Percentiles rank a stretch among this genome's conserved stretches.
Evolutionary conservation across 30 jellyfish, hydroid and myxozoan species (phyloP).

Genomic region (Aurelia sp.): DNA sequence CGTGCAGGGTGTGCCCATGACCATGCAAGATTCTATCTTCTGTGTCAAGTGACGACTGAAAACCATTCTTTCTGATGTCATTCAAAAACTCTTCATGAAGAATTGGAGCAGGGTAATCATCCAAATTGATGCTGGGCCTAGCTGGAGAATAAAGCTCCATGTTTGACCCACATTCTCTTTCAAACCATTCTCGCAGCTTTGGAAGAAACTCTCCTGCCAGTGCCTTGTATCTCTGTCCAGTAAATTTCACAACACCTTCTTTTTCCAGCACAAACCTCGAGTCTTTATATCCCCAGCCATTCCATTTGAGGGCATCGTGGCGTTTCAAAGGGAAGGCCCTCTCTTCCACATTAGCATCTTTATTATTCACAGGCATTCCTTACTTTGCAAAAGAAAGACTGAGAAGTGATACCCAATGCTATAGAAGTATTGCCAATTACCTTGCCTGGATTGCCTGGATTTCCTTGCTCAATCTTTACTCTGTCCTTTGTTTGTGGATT

Average conservation of each 20-base stretch:
- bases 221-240: conserved; percentile 88
- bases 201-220: conserved; percentile 90
- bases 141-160: conserved; percentile 75
- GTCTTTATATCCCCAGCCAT: conserved; percentile 98
- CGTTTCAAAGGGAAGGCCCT: conserved; percentile 92
- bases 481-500: too few species aligned
- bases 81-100: conserved; percentile 64
- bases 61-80: conserved; percentile 33
- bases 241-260: conserved; percentile 65
- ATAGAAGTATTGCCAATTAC: too few species aligned
- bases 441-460: too few species aligned
- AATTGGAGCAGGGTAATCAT: conserved; percentile 80
- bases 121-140: conserved; percentile 50
- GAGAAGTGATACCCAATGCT: too few species aligned
- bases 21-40: conserved; percentile 96
- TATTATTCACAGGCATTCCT: too few species aligned
- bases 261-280: conserved; percentile 70
- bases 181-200: conserved; percentile 90
- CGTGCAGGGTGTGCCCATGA: conserved; percentile 96
- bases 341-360: background rate
- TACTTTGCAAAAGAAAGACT: too few species aligned
- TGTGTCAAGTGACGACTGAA: conserved; percentile 63
- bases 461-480: too few species aligned
- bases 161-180: conserved; percentile 86
- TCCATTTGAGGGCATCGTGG: conserved; percentile 88